A percentile compares a stretch with the other conserved stretches of the same genome.
Conservation (phyloP, 2,888 invertebrate genomes). For the Dynastes hyllus region DNA sequence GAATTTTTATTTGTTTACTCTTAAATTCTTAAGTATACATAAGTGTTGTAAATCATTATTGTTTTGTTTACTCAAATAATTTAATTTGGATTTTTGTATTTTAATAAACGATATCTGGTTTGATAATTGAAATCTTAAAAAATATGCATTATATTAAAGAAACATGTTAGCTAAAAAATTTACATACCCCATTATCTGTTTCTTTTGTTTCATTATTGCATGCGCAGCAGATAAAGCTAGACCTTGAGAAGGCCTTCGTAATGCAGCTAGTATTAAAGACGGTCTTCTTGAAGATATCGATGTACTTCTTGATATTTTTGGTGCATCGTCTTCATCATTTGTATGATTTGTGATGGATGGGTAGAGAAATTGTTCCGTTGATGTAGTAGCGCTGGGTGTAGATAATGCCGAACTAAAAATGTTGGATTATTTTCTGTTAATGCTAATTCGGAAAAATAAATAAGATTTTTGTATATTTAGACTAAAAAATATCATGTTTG, state of each 20-base stretch:
- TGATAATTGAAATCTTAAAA: no score
- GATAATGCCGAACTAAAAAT: conserved; percentile 34
- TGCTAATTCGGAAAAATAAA: no score
- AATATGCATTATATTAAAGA: no score
- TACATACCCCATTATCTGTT: conserved; percentile 63
- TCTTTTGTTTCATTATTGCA: conserved; percentile 66
- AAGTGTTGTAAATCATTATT: no score
- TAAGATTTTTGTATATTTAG: no score
- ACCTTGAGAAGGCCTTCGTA: conserved; percentile 77
- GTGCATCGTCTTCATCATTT: conserved; percentile 24
- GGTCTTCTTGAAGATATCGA: conserved; percentile 73
- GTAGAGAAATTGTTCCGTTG: conserved; percentile 23
- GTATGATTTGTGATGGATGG: neutral
- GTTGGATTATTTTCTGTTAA: neutral
- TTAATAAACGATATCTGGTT: no score
- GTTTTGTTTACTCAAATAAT: no score
- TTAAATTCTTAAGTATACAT: no score
- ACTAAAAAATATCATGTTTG: no score
- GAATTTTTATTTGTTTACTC: no score
- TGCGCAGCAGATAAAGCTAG: conserved; percentile 75
- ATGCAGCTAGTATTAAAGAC: conserved; percentile 78
- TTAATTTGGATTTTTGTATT: no score
- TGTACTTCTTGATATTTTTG: conserved; percentile 48
- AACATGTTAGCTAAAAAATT: neutral
- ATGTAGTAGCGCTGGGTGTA: conserved; percentile 2